Percentiles rank a stretch among this genome's conserved stretches.
Evolutionary conservation across 2,113 vertebrate genomes (phyloP).

Genomic region (Hippocampus comes): DNA sequence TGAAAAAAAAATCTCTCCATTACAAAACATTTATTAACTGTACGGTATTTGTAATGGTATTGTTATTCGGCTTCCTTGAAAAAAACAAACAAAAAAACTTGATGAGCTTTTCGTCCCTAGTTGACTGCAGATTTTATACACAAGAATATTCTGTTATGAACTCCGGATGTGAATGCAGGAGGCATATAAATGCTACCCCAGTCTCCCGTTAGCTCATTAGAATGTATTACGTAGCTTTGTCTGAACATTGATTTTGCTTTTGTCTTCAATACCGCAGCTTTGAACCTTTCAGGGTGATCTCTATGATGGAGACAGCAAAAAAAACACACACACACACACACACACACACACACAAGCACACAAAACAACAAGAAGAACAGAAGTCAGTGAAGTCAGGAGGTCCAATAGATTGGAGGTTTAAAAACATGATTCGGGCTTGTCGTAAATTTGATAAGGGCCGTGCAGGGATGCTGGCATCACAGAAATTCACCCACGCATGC

Average conservation of each 20-base stretch:
- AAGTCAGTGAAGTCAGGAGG: not conserved
- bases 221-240: slow-evolving; percentile 46
- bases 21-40: not conserved
- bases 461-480: slow-evolving; percentile 45
- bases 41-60: not conserved
- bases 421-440: slow-evolving; percentile 38
- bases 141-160: slow-evolving; percentile 59
- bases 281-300: slow-evolving; percentile 22
- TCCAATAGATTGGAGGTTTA: slow-evolving; percentile 43
- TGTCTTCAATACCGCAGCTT: slow-evolving; percentile 43
- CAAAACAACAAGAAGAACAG: slow-evolving; percentile 3
- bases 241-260: slow-evolving; percentile 22
- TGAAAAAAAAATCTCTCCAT: not conserved
- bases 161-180: slow-evolving; percentile 49
- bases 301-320: slow-evolving; percentile 26
- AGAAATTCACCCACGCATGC: slow-evolving; percentile 39
- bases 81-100: slow-evolving; percentile 17
- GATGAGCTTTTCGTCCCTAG: slow-evolving; percentile 56
- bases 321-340: not conserved
- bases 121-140: slow-evolving; percentile 71
- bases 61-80: not conserved
- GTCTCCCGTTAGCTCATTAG: slow-evolving; percentile 59
- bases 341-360: not conserved
- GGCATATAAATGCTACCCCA: slow-evolving; percentile 56
- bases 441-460: slow-evolving; percentile 42